Base-by-base conservation (phyloP, 2,797 vertebrate species). In the Acanthiza pusilla region DNA sequence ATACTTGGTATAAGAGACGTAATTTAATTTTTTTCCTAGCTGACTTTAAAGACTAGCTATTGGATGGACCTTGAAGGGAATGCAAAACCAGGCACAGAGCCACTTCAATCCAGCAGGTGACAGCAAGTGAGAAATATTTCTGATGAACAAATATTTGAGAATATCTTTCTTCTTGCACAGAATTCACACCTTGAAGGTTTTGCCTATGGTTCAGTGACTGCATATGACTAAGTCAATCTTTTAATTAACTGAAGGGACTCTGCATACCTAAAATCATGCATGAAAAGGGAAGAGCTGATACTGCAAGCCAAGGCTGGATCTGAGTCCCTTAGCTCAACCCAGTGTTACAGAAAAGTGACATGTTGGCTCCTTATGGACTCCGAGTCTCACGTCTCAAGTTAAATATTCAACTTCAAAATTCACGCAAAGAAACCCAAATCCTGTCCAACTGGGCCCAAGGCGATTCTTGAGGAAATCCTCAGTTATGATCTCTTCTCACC, bases 191-290 rank as follows among this genome's bases (percentile, higher is more conserved):
- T 85, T 1, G 23, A 89, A 73, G 65, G 53, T 58, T 95, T 74
- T 93, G 47, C 78, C 65, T 65, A 20, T 11, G 68, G 87, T 62
- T 89, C 93, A 92, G 78, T 30, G 51, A 23, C 40, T 68, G 47
- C 62, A 54, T 48, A 75, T 65, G 76, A 75, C 66, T 81, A 54
- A 85, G 54, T n/a, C 82, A 53, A 73, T 81, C 82, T 92, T 91
- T 94, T 96, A 95, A 95, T 95, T 93, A 91, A 77, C 54, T 45
- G 60, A 68, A 79, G 68, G 54, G 53, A 65, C 47, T 87, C 51
- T 51, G 89, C 73, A 86, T 36, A 48, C 65, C 65, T 71, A 80
- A 88, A 91, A 85, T 57, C 89, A 85, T 7, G 25, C 65, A 53
- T 23, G 50, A 23, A 55, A 89, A 85, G 54, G 58, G 43, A 84